Evolutionary conservation across 1,140 invertebrate species (phyloP), one percentile per base, ranked within the genome.

Genomic region (Hirudo medicinalis): DNA sequence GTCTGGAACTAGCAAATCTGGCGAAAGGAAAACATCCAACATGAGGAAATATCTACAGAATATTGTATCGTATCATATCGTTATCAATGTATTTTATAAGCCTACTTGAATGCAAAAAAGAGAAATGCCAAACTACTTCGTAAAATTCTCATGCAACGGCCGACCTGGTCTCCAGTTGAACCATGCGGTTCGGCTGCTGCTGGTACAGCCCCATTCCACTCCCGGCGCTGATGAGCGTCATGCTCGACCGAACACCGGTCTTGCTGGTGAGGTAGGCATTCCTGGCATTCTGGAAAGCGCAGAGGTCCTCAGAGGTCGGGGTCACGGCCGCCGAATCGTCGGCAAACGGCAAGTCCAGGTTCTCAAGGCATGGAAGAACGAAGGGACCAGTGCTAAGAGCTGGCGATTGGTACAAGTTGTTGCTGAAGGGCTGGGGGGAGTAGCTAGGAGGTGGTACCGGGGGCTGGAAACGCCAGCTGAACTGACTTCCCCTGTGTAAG

Each of bases 271-370:
- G 74, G 93, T 85, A n/a, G 67, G 43, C 71, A 27, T 49, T 54
- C 22, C 70, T 57, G 68, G 70, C 70, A 53, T 71, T 72, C 32
- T 76, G 77, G 70, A 78, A 76, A 75, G 78, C 80, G 78, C 78
- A 81, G 78, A 82, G 75, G 73, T 97, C 93, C 84, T 97, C 94
- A 69, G 92, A 95, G 90, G 95, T 94, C 20, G 94, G 94, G 63
- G 94, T 97, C 4, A 96, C 94, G 69, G 94, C 94, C 78, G 94
- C 93, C 63, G 92, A 96, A 82, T 97, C 94, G 81, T 97, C 94
- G 36, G 93, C 94, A 81, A 93, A 97, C n/a, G 94, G 94, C 77
- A 97, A 86, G 82, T 96, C 92, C 82, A 95, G 90, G 71, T 92
- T 92, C 81, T 97, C 94, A 78, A 95, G 85, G 84, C 94, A 94